phyloP scores from a whole-genome alignment of 2,888 invertebrate genomes.

The Callyntrura guangdongensis region DNA sequence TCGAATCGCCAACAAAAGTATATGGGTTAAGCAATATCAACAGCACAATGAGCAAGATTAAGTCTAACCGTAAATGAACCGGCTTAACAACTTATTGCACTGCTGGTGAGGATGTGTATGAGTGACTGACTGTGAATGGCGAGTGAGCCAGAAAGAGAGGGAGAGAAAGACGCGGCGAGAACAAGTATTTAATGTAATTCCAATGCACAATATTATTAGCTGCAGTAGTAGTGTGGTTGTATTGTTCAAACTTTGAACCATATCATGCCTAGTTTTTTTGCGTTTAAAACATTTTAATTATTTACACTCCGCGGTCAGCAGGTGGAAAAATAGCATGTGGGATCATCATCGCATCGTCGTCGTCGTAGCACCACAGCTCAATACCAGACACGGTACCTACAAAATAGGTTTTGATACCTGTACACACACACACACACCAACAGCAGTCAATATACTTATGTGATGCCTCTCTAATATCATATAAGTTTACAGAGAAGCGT shows the following conservation, averaged over 20 bases:
- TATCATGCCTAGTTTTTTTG: too few relatives aligned
- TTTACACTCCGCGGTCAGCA: not conserved
- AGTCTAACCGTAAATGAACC: slow-evolving; percentile 73
- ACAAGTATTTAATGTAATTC: slow-evolving; percentile 30
- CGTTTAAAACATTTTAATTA: not conserved
- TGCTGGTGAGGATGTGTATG: not conserved
- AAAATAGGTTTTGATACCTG: too few relatives aligned
- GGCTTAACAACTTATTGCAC: slow-evolving; percentile 78
- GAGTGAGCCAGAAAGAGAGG: not conserved
- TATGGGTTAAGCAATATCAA: slow-evolving; percentile 35
- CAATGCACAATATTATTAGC: slow-evolving; percentile 3
- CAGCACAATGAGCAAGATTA: not conserved
- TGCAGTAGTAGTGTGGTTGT: not conserved
- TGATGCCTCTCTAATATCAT: not conserved
- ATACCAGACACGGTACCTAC: too few relatives aligned
- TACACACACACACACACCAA: not conserved
- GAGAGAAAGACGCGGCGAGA: slow-evolving; percentile 34
- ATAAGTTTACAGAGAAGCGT: not conserved
- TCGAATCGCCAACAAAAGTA: not conserved
- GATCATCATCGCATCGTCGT: too few relatives aligned
- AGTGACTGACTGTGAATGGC: slow-evolving; percentile 6
- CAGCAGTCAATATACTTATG: not conserved
- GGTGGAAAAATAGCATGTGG: not conserved
- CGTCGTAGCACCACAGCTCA: too few relatives aligned
- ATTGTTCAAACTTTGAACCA: not conserved